These are phyloP conservation scores for Picathartes gymnocephalus DNA, from an alignment of 2,113 vertebrate genomes.

Conservation along the genomic window DNA sequence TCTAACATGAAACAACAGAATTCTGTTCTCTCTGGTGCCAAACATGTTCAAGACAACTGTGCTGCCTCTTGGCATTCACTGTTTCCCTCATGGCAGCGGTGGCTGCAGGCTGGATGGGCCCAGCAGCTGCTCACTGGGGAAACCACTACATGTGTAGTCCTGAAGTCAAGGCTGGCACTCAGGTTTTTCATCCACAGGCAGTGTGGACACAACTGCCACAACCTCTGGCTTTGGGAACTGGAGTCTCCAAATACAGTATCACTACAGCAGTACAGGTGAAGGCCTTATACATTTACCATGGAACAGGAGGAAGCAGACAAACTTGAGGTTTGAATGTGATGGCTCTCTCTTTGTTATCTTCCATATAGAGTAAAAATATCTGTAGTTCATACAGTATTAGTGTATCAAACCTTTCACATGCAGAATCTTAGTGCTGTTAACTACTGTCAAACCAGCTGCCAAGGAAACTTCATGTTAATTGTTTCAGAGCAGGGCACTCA, in stretches of 20 bases:
- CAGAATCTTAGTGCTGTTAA: not conserved
- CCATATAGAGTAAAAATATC: not conserved
- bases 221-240: not conserved
- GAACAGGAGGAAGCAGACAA: not conserved
- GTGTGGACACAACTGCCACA: not conserved
- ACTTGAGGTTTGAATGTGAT: not conserved
- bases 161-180: not conserved
- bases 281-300: not conserved
- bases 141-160: fast-evolving
- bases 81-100: not conserved
- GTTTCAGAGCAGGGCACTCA: not conserved
- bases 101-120: not conserved
- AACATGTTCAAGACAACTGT: not conserved
- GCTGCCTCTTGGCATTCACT: not conserved
- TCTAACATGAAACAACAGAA: not conserved
- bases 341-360: not conserved
- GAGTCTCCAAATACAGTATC: not conserved
- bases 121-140: not conserved
- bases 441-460: not conserved
- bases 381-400: not conserved
- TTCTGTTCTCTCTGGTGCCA: not conserved
- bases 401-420: not conserved
- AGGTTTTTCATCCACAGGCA: not conserved
- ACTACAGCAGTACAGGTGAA: not conserved
- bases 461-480: not conserved